A percentile compares a stretch with the other conserved stretches of the same genome.
Evolutionary conservation across 2,888 invertebrate genomes (phyloP).

Genomic region (Bibio marci): DNA sequence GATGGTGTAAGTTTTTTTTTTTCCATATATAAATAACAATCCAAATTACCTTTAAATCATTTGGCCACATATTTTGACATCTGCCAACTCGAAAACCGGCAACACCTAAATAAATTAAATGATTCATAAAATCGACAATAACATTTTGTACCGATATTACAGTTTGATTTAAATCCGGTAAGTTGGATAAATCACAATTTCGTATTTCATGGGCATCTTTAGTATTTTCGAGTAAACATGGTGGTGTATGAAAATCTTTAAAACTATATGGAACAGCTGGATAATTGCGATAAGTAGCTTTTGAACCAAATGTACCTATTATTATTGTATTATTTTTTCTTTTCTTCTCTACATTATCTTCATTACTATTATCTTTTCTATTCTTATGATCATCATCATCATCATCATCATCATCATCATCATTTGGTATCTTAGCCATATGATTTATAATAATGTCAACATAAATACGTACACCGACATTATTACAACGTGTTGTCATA

Average conservation of each 20-base stretch:
- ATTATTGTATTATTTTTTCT: slow-evolving; percentile 10
- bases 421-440: slow-evolving; percentile 37
- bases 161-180: slow-evolving; percentile 35
- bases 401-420: too few species aligned
- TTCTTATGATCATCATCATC: too few species aligned
- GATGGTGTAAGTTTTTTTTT: too few species aligned
- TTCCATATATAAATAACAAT: too few species aligned
- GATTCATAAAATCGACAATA: slow-evolving; percentile 33
- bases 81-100: slow-evolving; percentile 38
- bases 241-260: slow-evolving; percentile 35
- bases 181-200: slow-evolving; percentile 21
- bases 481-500: slow-evolving; percentile 62
- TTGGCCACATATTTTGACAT: slow-evolving; percentile 37
- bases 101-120: slow-evolving; percentile 33
- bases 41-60: slow-evolving; percentile 31
- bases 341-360: too few species aligned
- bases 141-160: slow-evolving; percentile 31
- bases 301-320: slow-evolving; percentile 18
- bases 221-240: slow-evolving; percentile 31
- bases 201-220: slow-evolving; percentile 34
- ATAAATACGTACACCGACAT: slow-evolving; percentile 56
- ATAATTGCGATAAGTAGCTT: slow-evolving; percentile 33
- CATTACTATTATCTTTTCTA: too few species aligned
- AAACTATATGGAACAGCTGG: slow-evolving; percentile 37
- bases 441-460: slow-evolving; percentile 62